Evolutionary conservation across 2,113 vertebrate genomes (phyloP), one percentile per base, ranked within the genome.

Genomic region (Paradisaea rubra): DNA sequence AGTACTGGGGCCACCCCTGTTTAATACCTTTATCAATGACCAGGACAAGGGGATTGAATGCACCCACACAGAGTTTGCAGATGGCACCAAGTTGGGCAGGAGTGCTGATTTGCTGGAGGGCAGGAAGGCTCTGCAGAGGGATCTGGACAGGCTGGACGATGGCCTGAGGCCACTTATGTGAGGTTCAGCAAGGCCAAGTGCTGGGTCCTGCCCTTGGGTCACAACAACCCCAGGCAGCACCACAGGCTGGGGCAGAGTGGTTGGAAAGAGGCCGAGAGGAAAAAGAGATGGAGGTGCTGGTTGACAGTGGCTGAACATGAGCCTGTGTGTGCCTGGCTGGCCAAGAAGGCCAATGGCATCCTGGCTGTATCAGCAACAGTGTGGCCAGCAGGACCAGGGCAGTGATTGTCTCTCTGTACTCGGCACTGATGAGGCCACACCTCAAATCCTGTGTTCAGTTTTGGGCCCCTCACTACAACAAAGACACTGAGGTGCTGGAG

Each of bases 131-230:
- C 33, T 45, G 45, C 54, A 77, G 45, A 68, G 31, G 27, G 33
- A 53, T 18, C 33, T 59, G 44, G 35, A 35, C 53, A 59, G 2
- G 4, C 13, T 74, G 42, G 42, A 52, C 9, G 10, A 60, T 45
- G 12, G 28, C 11, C 9, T 12, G 3, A 45, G 39, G 15, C 23
- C n/a, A 70, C 1, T 3, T 13, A 8, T 2, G 7, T 19, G 47
- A 39, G 23, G n/a, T n/a, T 45, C 28, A 28, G 19, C 39, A 54
- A 39, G n/a, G 39, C 39, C 39, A 45, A 14, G 13, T 16, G 64
- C 12, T 3, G 3, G 15, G 53, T 45, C 47, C 47, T 61, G 30
- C 19, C 10, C 47, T 4, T 45, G 33, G 15, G 33, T 15, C 73
- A 69, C 28, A 78, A 45, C 54, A 52, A n/a, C 18, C 22, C 23